Conservation (phyloP, 2,113 vertebrate genomes). For the Hystrix brachyura region DNA sequence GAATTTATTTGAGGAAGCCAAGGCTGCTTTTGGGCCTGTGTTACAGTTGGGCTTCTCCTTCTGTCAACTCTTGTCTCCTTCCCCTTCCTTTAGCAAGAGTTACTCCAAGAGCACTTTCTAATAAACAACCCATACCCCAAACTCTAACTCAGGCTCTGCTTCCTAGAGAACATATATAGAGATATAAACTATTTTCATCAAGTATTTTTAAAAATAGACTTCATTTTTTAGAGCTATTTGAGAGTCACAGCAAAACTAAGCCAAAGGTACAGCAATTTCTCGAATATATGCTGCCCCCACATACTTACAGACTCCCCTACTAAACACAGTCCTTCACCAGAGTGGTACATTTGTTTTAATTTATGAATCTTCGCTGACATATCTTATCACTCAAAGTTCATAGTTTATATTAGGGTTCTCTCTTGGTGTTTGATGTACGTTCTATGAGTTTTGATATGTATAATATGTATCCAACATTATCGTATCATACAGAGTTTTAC, state of each 20-base stretch:
- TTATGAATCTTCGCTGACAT: background rate
- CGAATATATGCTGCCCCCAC: background rate
- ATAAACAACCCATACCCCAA: background rate
- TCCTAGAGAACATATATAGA: background rate
- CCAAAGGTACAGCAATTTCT: background rate
- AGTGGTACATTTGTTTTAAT: background rate
- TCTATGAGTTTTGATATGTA: conserved; percentile 28
- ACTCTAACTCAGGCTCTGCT: background rate
- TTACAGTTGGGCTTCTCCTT: background rate
- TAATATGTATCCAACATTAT: background rate
- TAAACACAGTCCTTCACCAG: background rate
- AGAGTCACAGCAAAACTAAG: conserved; percentile 31
- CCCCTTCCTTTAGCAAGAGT: background rate
- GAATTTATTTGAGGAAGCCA: background rate
- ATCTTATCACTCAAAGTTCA: background rate
- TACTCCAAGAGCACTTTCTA: background rate
- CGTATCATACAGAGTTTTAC: background rate
- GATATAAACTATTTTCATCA: conserved; percentile 8
- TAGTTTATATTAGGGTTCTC: background rate
- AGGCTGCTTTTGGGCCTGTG: background rate
- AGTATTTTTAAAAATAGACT: background rate
- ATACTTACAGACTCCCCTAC: background rate
- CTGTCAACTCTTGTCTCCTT: conserved; percentile 31
- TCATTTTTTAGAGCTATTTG: background rate
- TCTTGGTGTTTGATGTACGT: background rate